These are phyloP conservation scores for Falco naumanni DNA, from an alignment of 2,797 vertebrate species.

Conservation along the genomic window DNA sequence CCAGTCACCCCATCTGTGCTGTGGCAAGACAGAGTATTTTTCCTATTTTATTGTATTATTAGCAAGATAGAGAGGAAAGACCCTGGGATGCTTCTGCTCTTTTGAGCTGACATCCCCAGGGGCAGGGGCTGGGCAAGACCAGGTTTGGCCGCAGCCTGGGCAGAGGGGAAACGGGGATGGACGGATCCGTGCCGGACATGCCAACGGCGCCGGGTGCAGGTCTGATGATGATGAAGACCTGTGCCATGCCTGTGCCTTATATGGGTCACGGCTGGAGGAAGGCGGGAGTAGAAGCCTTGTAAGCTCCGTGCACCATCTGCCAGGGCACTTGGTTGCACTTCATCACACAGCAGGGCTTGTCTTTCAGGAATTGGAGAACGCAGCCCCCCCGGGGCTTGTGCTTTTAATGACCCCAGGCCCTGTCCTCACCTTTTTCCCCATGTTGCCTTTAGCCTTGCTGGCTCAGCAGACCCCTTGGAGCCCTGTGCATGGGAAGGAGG, in stretches of 20 bases:
- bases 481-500: fast-evolving
- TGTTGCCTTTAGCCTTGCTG: fast-evolving
- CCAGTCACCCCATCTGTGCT: neutral
- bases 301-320: neutral
- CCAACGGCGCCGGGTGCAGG: neutral
- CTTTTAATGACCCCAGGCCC: neutral
- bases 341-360: neutral
- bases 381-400: fast-evolving
- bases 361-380: neutral
- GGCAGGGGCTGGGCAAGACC: neutral
- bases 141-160: neutral
- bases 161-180: neutral
- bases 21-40: neutral
- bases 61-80: neutral
- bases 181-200: neutral
- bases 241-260: neutral
- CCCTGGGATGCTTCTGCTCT: neutral
- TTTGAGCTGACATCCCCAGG: neutral
- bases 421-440: neutral
- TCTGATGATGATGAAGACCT: neutral
- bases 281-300: neutral
- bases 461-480: neutral
- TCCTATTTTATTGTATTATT: slow-evolving; percentile 8
- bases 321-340: neutral
- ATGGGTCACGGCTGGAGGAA: neutral